Evolutionary conservation across 2,888 invertebrate species (phyloP).

Genomic region (Eupithecia abbreviata): DNA sequence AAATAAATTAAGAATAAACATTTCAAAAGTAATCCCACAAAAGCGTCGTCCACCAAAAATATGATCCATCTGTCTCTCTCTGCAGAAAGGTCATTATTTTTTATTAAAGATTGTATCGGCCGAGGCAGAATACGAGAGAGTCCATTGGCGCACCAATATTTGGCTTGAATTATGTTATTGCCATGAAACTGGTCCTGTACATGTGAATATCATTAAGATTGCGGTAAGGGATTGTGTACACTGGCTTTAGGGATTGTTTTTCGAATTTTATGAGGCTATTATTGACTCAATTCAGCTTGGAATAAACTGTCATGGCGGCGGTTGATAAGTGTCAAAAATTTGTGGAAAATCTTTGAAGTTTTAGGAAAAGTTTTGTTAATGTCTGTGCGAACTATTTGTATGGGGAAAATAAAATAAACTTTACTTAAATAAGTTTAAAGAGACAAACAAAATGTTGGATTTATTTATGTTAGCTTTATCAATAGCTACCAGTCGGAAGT

Average conservation of each 20-base stretch:
- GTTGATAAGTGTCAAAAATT: not conserved
- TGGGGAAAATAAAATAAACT: too few relatives aligned
- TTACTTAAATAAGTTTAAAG: too few relatives aligned
- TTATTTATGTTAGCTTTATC: too few relatives aligned
- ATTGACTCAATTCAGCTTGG: not conserved
- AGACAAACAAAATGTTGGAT: too few relatives aligned
- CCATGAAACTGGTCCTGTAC: slow-evolving; percentile 30
- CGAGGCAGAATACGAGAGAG: slow-evolving; percentile 45
- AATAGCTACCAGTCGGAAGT: too few relatives aligned
- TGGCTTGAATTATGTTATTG: slow-evolving; percentile 64
- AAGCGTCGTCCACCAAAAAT: not conserved
- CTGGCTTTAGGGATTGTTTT: not conserved
- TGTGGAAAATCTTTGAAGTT: too few relatives aligned
- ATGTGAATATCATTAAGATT: slow-evolving; percentile 47
- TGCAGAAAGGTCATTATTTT: slow-evolving; percentile 22
- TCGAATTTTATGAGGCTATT: not conserved
- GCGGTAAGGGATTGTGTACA: slow-evolving; percentile 22
- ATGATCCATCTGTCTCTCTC: slow-evolving; percentile 2
- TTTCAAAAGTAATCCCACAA: not conserved
- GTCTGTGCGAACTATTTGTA: too few relatives aligned
- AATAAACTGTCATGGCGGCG: not conserved
- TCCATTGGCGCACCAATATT: slow-evolving; percentile 63
- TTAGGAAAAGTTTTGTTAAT: too few relatives aligned
- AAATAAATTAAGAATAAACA: not conserved
- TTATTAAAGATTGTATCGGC: slow-evolving; percentile 31